Percentiles rank a stretch among this genome's conserved stretches.
phyloP scores from a whole-genome alignment of 1,140 invertebrate species.

The Dolichoris vasculosae region DNA sequence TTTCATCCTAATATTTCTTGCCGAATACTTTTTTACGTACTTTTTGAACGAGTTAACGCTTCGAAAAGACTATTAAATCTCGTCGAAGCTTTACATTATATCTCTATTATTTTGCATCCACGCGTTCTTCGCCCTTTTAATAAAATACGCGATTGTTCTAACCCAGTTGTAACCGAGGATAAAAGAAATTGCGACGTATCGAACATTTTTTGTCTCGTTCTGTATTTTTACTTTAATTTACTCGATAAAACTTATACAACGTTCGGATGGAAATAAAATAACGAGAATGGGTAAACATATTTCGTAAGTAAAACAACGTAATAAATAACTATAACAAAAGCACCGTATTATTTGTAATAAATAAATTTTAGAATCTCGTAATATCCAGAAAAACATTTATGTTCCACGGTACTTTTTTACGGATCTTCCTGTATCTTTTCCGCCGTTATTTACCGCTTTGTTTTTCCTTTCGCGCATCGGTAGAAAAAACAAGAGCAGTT shows the following conservation, averaged over 20 bases:
- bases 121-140: too few relatives aligned
- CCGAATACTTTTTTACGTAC: background rate
- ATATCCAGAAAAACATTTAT: constrained; percentile 31
- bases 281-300: background rate
- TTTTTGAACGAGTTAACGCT: background rate
- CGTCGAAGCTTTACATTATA: background rate
- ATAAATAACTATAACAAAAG: background rate
- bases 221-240: too few relatives aligned
- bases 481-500: constrained; percentile 22
- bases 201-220: too few relatives aligned
- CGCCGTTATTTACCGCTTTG: constrained; percentile 53
- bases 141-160: too few relatives aligned
- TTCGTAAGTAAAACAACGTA: background rate
- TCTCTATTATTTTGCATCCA: background rate
- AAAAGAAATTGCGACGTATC: too few relatives aligned
- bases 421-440: constrained; percentile 54
- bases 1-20: background rate
- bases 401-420: constrained; percentile 28
- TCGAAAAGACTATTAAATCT: background rate
- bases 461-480: constrained; percentile 45
- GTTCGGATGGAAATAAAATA: background rate
- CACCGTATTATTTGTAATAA: constrained; percentile 21
- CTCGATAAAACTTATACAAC: background rate
- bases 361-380: constrained; percentile 30
- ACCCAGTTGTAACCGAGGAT: too few relatives aligned